Conservation (phyloP, 2,113 vertebrate genomes). For the Falcunculus frontatus region DNA sequence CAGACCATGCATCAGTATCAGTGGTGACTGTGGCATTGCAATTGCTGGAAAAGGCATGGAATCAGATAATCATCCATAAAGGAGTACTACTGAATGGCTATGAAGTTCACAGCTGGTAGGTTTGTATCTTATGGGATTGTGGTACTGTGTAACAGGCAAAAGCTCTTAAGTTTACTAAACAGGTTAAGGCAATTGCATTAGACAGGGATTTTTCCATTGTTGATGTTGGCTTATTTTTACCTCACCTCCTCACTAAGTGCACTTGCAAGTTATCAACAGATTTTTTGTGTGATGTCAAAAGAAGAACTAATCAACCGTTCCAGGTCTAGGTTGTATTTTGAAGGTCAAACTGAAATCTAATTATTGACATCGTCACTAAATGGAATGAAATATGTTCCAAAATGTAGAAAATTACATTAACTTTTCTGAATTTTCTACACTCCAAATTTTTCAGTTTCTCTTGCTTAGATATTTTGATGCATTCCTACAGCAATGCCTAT, state of each 20-base stretch:
- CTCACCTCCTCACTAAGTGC: neutral
- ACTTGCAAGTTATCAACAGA: neutral
- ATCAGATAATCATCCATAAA: conserved; percentile 20
- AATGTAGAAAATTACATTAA: neutral
- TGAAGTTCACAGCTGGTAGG: conserved; percentile 21
- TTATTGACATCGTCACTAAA: neutral
- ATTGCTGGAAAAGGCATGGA: neutral
- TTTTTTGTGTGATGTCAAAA: neutral
- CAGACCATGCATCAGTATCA: neutral
- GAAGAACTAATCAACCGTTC: neutral
- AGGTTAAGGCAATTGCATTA: neutral
- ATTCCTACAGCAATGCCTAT: neutral
- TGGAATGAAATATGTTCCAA: neutral
- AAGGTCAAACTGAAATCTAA: neutral
- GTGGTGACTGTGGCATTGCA: neutral
- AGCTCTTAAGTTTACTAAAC: neutral
- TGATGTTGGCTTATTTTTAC: neutral
- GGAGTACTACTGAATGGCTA: neutral
- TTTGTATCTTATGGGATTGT: neutral
- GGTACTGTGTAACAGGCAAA: neutral
- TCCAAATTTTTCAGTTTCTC: neutral
- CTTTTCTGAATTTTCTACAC: neutral
- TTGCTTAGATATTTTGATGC: neutral
- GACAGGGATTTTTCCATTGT: neutral
- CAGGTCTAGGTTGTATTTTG: neutral